Percentiles rank a stretch among this genome's conserved stretches.
phyloP scores from a whole-genome alignment of 2,888 invertebrate genomes.

The Gastracanthus pulcherrimus region DNA sequence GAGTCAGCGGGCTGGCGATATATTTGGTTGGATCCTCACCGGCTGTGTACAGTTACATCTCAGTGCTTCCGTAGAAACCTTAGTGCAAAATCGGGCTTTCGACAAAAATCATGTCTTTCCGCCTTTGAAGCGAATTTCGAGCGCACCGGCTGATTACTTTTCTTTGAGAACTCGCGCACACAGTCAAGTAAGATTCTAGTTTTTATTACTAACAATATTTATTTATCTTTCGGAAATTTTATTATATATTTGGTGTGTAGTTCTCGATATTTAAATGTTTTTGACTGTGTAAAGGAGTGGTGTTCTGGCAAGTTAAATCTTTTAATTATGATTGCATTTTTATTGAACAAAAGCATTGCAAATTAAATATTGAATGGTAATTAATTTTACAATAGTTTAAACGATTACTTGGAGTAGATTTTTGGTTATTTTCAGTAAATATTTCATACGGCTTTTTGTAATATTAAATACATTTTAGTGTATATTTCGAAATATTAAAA shows the following conservation, averaged over 20 bases:
- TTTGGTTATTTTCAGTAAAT: too few relatives aligned
- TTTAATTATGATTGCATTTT: too few relatives aligned
- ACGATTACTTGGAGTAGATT: too few relatives aligned
- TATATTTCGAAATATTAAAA: too few relatives aligned
- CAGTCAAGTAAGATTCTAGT: neutral
- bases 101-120: constrained; percentile 5
- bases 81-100: constrained; percentile 21
- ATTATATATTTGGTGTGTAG: neutral
- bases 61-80: constrained; percentile 48
- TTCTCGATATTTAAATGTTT: too few relatives aligned
- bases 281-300: too few relatives aligned
- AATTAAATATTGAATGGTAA: too few relatives aligned
- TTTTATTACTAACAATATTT: neutral
- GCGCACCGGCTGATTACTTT: neutral
- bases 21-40: constrained; percentile 52
- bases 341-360: too few relatives aligned
- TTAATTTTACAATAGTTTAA: too few relatives aligned
- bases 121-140: neutral
- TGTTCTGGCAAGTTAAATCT: too few relatives aligned
- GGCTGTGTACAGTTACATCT: constrained; percentile 46
- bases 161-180: neutral
- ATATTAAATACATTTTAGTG: too few relatives aligned
- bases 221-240: neutral
- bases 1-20: constrained; percentile 43
- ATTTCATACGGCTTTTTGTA: too few relatives aligned